These are phyloP conservation scores for Neosilurus hyrtlii DNA, from an alignment of 2,797 vertebrate genomes.

Conservation along the genomic window DNA sequence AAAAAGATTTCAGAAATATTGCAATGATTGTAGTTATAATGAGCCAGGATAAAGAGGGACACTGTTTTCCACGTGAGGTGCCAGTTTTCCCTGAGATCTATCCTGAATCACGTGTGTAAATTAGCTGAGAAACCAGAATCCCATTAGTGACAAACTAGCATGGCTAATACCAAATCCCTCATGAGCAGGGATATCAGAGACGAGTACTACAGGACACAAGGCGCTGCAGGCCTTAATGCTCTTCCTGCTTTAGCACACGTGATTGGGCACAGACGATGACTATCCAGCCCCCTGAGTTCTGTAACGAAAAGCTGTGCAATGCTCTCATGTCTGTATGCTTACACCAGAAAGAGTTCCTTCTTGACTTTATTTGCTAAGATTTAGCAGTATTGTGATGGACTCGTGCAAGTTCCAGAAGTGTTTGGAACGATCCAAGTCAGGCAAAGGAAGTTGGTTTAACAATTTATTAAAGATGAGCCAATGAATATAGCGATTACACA, in stretches of 20 bases:
- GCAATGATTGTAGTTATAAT: neutral
- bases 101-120: conserved; percentile 41
- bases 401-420: no score
- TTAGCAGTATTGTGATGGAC: no score
- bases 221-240: neutral
- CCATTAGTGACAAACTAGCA: conserved; percentile 53
- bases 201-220: neutral
- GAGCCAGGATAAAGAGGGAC: neutral
- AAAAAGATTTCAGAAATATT: neutral
- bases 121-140: conserved; percentile 62
- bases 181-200: conserved; percentile 9
- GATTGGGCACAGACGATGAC: neutral
- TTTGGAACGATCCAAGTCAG: no score
- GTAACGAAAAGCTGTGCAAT: neutral
- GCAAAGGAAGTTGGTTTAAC: no score
- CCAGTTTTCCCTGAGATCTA: neutral
- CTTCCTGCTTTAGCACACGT: neutral
- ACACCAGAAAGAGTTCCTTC: neutral
- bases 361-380: neutral
- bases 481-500: no score
- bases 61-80: neutral
- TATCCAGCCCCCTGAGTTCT: neutral
- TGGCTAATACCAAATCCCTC: conserved; percentile 55
- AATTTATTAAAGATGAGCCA: no score
- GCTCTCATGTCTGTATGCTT: neutral